Evolutionary conservation across 2,113 vertebrate genomes (phyloP).

Genomic region (Sorex araneus): DNA sequence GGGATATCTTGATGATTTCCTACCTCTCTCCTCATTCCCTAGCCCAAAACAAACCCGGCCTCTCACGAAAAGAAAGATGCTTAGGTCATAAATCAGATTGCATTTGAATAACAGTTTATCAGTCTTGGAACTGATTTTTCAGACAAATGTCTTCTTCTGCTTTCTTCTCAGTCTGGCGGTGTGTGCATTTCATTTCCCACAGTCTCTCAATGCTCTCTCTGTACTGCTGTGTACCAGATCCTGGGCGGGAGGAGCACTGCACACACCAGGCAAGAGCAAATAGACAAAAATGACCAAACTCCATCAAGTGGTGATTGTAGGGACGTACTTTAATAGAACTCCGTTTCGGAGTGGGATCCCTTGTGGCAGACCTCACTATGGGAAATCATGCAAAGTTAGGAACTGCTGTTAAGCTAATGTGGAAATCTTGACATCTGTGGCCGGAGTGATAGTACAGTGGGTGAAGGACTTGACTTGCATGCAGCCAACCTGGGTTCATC

Average conservation of each 20-base stretch:
- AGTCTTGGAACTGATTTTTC: not conserved
- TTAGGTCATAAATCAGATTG: conserved; percentile 21
- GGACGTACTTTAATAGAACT: not conserved
- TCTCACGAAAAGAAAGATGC: conserved; percentile 44
- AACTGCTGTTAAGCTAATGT: not conserved
- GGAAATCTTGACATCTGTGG: not conserved
- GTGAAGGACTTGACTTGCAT: not conserved
- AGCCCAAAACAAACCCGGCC: not conserved
- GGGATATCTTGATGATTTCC: conserved; percentile 34
- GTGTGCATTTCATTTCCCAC: not conserved
- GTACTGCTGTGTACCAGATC: not conserved
- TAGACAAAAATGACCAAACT: not conserved
- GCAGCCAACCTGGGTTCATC: too few species aligned
- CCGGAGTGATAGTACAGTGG: not conserved
- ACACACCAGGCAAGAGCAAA: not conserved
- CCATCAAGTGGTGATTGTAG: not conserved
- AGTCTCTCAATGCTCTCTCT: not conserved
- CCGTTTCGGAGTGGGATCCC: not conserved
- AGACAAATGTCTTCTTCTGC: conserved; percentile 9
- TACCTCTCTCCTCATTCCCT: not conserved
- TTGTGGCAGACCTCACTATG: not conserved
- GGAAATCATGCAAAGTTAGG: not conserved
- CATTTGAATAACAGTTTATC: conserved; percentile 62
- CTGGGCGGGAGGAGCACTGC: not conserved
- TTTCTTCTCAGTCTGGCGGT: conserved; percentile 43